phyloP scores from a whole-genome alignment of 2,113 vertebrate genomes.

The Eulemur rufifrons region DNA sequence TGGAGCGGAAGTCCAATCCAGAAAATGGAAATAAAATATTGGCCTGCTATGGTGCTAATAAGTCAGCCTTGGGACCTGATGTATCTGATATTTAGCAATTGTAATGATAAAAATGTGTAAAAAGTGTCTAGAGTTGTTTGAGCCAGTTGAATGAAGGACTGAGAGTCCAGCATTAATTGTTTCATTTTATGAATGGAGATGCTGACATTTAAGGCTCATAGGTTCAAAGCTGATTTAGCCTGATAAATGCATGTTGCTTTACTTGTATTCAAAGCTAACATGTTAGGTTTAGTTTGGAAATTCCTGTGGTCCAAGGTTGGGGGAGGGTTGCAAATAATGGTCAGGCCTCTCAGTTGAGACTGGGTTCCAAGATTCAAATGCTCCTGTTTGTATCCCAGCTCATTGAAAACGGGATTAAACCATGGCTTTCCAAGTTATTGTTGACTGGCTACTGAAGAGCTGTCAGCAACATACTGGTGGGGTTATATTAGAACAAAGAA shows the following conservation, averaged over 20 bases:
- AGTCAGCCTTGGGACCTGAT: background rate
- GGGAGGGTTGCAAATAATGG: background rate
- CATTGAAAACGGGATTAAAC: slow-evolving; percentile 39
- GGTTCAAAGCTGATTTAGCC: background rate
- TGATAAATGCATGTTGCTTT: background rate
- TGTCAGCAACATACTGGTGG: slow-evolving; percentile 24
- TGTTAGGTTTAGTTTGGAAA: slow-evolving; percentile 6
- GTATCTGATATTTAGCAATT: background rate
- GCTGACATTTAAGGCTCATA: slow-evolving; percentile 35
- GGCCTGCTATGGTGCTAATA: slow-evolving; percentile 30
- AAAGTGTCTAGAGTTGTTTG: slow-evolving; percentile 11
- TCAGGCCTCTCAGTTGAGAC: background rate
- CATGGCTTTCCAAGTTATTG: background rate
- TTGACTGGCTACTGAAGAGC: slow-evolving; percentile 41
- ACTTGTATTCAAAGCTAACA: slow-evolving; percentile 12
- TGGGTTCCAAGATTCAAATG: slow-evolving; percentile 10
- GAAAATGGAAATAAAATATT: slow-evolving; percentile 23
- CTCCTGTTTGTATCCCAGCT: background rate
- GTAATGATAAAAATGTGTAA: background rate
- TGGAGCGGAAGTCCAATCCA: background rate
- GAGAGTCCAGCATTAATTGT: slow-evolving; percentile 10
- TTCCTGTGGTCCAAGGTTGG: background rate
- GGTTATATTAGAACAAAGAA: background rate
- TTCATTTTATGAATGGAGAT: slow-evolving; percentile 44
- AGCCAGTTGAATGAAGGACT: background rate